Evolutionary conservation across 2,888 invertebrate genomes (phyloP).

Genomic region (Cyaniris semiargus): DNA sequence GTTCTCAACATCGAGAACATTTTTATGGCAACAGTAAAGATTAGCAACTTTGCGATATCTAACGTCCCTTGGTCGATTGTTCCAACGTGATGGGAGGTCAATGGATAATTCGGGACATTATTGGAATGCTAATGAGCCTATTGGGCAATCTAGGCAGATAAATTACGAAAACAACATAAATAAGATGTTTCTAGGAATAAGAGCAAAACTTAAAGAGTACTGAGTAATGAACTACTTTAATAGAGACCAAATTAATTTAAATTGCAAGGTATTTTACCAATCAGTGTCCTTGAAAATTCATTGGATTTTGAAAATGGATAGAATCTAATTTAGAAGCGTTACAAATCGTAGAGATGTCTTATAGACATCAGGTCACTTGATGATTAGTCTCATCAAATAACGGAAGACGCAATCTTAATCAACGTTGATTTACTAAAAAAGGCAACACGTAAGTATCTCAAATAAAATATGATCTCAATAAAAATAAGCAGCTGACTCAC

Average conservation of each 20-base stretch:
- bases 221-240: background rate
- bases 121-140: background rate
- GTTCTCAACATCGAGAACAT: background rate
- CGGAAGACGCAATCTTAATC: background rate
- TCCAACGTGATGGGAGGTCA: background rate
- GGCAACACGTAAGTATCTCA: background rate
- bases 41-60: background rate
- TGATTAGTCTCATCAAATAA: background rate
- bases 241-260: background rate
- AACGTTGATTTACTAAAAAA: background rate
- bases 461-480: conserved; percentile 15
- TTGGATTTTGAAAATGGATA: too few relatives aligned
- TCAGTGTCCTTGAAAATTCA: too few relatives aligned
- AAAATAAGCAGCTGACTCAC: conserved; percentile 27
- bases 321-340: background rate
- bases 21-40: conserved; percentile 17
- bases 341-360: background rate
- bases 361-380: background rate
- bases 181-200: background rate
- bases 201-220: too few relatives aligned
- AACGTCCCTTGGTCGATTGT: conserved; percentile 6
- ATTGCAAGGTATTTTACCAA: too few relatives aligned
- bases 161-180: background rate
- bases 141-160: conserved; percentile 1
- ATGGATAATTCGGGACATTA: background rate